These are phyloP conservation scores for Philhelius pedissequus DNA, from an alignment of 2,888 invertebrate species.

Conservation along the genomic window DNA sequence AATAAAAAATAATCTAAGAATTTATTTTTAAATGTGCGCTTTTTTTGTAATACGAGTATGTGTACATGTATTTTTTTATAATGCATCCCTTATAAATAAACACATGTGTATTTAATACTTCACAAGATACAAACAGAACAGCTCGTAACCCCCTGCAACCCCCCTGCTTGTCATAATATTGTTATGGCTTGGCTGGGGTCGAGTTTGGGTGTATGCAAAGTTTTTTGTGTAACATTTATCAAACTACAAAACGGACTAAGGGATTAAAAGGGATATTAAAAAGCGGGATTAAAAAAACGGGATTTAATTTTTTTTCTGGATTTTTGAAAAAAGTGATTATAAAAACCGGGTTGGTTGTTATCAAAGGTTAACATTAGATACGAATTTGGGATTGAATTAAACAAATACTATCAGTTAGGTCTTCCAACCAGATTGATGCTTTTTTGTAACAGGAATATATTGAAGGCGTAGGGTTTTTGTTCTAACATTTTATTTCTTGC, in stretches of 20 bases:
- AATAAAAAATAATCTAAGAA: background rate
- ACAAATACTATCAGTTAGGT: background rate
- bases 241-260: too few relatives aligned
- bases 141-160: too few relatives aligned
- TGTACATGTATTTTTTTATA: background rate
- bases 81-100: background rate
- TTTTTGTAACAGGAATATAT: slow-evolving; percentile 63
- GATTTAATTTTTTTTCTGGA: background rate
- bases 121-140: too few relatives aligned
- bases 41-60: background rate
- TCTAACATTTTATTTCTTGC: background rate
- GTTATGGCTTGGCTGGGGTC: too few relatives aligned
- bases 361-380: background rate
- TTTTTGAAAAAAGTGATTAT: too few relatives aligned
- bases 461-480: slow-evolving; percentile 58
- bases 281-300: too few relatives aligned
- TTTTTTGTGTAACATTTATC: too few relatives aligned
- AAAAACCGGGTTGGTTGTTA: too few relatives aligned
- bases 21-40: background rate
- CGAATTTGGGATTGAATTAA: background rate
- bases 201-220: too few relatives aligned
- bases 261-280: too few relatives aligned
- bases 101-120: too few relatives aligned
- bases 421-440: background rate
- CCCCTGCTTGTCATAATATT: too few relatives aligned